Base-by-base conservation (phyloP, 2,797 vertebrate genomes). In the Sebastes itinus region DNA sequence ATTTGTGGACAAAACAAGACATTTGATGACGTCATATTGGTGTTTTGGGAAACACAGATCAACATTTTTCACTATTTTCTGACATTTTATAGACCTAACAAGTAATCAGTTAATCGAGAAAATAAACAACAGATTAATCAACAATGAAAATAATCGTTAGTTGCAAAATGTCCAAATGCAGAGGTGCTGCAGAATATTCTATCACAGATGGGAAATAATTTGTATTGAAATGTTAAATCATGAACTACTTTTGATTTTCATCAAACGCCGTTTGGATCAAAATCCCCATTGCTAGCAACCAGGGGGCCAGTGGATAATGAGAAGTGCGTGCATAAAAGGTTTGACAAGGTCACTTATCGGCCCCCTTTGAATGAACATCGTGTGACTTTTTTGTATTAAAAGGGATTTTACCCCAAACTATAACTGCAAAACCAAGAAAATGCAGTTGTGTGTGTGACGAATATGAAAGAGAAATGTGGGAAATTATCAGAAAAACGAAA, bases 241-340 rank as follows among this genome's bases (percentile, higher is more conserved):
- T 80, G 52, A 79, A 63, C 20, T 27, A 58, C 70, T 82, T 90
- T 76, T 88, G 79, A 83, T 85, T 88, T 83, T 83, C 65, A 78
- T 77, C 69, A 82, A 76, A 85, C n/a, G 11, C 10, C 42, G 55
- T 22, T 35, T 68, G 63, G 46, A 84, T 87, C 73, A 54, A 80
- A 65, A 75, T 46, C 64, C 58, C 62, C 28, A 30, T 42, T 38
- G 76, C 35, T 59, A 60, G 76, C 61, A 80, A 81, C 59, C 49
- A 22, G 49, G 63, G 64, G 62, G 77, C 2, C 42, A 49, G 72
- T 65, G 23, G 14, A 77, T 82, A 60, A 88, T 85, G 72, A 88
- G 88, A 83, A 76, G 75, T 69, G 65, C 62, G 81, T 55, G 35
- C 64, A 66, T 82, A 82, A 87, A 88, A 87, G 63, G 75, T 82